Evolutionary conservation across 2,797 vertebrate genomes (phyloP).

Genomic region (Numenius phaeopus): DNA sequence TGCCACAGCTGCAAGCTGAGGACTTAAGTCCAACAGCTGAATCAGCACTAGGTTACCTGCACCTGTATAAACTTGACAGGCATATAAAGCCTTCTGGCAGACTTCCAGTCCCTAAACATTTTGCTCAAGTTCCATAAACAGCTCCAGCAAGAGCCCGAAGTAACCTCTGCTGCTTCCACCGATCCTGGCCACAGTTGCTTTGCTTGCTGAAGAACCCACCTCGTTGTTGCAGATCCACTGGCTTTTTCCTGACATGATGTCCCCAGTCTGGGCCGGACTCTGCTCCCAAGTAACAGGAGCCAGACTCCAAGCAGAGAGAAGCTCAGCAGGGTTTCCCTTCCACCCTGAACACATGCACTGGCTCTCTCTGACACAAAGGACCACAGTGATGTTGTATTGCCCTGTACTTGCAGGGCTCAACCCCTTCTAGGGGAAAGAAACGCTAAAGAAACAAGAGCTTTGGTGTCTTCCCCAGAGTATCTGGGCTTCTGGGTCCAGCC

Average conservation of each 20-base stretch:
- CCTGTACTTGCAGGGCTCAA: neutral
- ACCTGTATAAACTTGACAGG: neutral
- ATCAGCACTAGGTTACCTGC: neutral
- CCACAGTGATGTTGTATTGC: accelerated
- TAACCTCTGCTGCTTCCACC: neutral
- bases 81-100: neutral
- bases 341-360: accelerated
- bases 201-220: neutral
- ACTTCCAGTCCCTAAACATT: neutral
- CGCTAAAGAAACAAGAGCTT: neutral
- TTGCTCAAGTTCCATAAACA: neutral
- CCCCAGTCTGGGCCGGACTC: neutral
- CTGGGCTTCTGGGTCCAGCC: neutral
- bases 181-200: neutral
- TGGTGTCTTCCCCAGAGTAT: accelerated
- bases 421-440: neutral
- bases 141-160: neutral
- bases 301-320: neutral
- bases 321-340: neutral
- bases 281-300: neutral
- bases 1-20: neutral
- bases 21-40: neutral
- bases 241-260: neutral
- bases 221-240: accelerated
- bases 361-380: neutral